Evolutionary conservation across 2,797 vertebrate species (phyloP), one percentile per base, ranked within the genome.

Genomic region (Notolabrus celidotus): DNA sequence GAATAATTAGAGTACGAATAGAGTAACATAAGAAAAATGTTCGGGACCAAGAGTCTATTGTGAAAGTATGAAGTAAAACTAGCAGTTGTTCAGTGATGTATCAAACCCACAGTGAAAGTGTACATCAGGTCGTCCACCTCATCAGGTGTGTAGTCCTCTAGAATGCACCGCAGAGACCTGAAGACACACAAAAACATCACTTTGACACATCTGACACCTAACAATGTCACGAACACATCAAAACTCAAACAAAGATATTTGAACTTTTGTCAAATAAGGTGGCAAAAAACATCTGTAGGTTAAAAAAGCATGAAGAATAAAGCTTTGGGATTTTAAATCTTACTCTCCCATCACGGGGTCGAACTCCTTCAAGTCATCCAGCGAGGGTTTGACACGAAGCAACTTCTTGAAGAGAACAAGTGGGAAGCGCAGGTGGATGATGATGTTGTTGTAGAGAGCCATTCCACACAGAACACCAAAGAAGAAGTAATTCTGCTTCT

Each of bases 371-470:
- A 99, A 87, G 88, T 99, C 97, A 12, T 97, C 95, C 79, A 97
- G 73, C n/a, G 94, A 94, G 33, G 96, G 93, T 74, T 95, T 96
- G 86, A 94, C 89, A 80, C 93, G 86, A 47, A 97, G 85, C 56
- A 99, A 92, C 88, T 98, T 99, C 92, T 98, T 99, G 88, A 97
- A 99, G 79, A 99, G 93, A 71, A 93, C 96, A 91, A 95, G 89
- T 34, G 97, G 96, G 87, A 99, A 96, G 25, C 94, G 95, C 85
- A 99, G 93, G 88, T 96, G 87, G 88, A 99, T 90, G 57, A 97
- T 95, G 88, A 94, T 96, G 89, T 94, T 93, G 91, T 98, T 97
- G 92, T 96, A 96, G 85, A 99, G 95, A 72, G 97, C 97, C 92
- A 99, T 89, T 39, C 97, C 97, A 88, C 97, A 99, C 76, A 99